Evolutionary conservation across 2,888 invertebrate genomes (phyloP), one percentile per base, ranked within the genome.

Genomic region (Digitonthophagus gazella): DNA sequence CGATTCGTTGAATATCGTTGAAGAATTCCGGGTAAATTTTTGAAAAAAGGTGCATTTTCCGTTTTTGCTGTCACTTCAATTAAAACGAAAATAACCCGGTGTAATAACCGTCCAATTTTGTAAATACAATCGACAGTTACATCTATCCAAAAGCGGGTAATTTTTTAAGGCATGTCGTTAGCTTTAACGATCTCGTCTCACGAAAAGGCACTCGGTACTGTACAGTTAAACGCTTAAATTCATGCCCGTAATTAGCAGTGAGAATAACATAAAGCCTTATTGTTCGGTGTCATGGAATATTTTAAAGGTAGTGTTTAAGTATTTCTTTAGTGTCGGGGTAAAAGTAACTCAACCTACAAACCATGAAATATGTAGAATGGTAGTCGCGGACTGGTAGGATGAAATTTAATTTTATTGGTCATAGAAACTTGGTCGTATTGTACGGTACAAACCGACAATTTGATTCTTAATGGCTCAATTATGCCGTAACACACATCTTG

Each of bases 391-490:
- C 54, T 14, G 11, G 14, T n/a, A 1, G 14, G 14, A 54, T 54
- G 11, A 1, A 54, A 54, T 54, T n/a, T n/a, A 54, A 54, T 54
- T n/a, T 54, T 54, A 54, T 54, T 54, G 54, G 14, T 14, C 54
- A 54, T 54, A 54, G 11, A 54, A 54, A 54, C 6, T 16, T 58
- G 58, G 15, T 15, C 11, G 15, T 18, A 14, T 15, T 15, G 6
- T 58, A 15, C 8, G 6, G 18, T 58, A 14, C n/a, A 58, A 58
- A 58, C 8, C 58, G 15, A 58, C 58, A 58, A 58, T 15, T 5
- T 58, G 18, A 58, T 58, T 58, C 58, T 58, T 44, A 58, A 58
- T 58, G 58, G n/a, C 58, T 15, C 58, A 58, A 58, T 58, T 58
- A 58, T 58, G 58, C 58, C 18, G 16, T 14, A 18, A 11, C 11